A percentile compares a stretch with the other conserved stretches of the same genome.
These are phyloP conservation scores for Portunus trituberculatus DNA, from an alignment of 1,140 invertebrate genomes.

Conservation along the genomic window DNA sequence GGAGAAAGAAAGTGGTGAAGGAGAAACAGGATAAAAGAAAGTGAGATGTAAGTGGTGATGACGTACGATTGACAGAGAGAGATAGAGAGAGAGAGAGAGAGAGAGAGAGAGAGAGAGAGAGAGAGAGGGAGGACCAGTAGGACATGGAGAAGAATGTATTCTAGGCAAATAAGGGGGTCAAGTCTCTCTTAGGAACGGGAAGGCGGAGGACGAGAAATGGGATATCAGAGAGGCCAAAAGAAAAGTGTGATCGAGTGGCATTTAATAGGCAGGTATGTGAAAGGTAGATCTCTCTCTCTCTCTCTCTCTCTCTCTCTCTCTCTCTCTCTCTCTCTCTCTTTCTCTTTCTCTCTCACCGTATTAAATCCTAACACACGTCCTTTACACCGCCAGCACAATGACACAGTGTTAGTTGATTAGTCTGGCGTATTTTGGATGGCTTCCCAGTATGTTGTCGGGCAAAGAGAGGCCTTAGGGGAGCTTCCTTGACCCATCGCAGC, in stretches of 20 bases:
- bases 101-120: not conserved
- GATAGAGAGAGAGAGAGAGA: not conserved
- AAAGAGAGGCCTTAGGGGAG: not conserved
- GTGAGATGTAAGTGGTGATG: not conserved
- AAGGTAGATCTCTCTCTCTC: not conserved
- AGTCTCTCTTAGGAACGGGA: conserved; percentile 9
- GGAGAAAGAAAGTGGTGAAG: not conserved
- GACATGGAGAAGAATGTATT: not conserved
- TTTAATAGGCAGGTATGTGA: not conserved
- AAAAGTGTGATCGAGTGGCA: conserved; percentile 1
- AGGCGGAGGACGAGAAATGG: conserved; percentile 5
- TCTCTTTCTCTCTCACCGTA: not conserved
- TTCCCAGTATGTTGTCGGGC: not conserved
- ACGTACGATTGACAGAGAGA: not conserved
- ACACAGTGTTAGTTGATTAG: not conserved
- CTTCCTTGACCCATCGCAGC: not conserved
- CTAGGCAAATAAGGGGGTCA: conserved; percentile 1
- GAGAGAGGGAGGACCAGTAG: not conserved
- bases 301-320: not conserved
- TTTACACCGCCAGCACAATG: not conserved
- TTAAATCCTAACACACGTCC: not conserved
- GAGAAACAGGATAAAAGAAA: not conserved
- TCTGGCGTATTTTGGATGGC: not conserved
- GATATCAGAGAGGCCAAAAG: not conserved
- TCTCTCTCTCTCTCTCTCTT: not conserved